Conservation (phyloP, 2,113 vertebrate species). For the Megaceryle maxima region DNA sequence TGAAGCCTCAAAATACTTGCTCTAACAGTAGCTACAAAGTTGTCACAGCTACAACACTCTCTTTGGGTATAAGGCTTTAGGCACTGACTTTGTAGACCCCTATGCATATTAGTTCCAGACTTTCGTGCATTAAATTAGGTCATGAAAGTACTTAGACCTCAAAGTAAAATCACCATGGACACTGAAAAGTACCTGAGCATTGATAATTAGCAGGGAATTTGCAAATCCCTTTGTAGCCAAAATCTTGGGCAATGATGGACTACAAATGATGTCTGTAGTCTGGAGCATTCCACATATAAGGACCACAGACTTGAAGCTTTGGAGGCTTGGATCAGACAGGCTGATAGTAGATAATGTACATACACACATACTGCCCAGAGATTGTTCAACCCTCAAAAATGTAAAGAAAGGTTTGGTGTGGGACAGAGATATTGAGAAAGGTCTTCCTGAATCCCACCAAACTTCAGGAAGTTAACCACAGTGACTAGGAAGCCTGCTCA, state of each 20-base stretch:
- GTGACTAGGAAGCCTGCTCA: background rate
- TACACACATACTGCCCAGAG: background rate
- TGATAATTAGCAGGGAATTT: background rate
- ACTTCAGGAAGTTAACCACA: background rate
- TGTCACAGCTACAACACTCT: background rate
- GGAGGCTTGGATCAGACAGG: background rate
- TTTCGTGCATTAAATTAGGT: background rate
- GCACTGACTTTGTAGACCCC: background rate
- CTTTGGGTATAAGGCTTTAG: background rate
- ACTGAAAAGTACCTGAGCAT: background rate
- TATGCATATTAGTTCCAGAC: background rate
- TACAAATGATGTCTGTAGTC: background rate
- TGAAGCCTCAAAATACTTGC: background rate
- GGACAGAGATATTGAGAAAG: background rate
- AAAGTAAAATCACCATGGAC: background rate
- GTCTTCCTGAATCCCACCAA: background rate
- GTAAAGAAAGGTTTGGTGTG: background rate
- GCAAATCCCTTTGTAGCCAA: background rate
- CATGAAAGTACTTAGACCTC: background rate
- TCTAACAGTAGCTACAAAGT: background rate
- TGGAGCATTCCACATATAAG: background rate
- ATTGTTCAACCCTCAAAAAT: background rate
- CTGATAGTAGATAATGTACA: background rate
- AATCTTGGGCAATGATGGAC: background rate
- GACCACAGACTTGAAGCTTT: background rate